Conservation (phyloP, 2,888 invertebrate genomes). For the Dimorphilus gyrociliatus region DNA sequence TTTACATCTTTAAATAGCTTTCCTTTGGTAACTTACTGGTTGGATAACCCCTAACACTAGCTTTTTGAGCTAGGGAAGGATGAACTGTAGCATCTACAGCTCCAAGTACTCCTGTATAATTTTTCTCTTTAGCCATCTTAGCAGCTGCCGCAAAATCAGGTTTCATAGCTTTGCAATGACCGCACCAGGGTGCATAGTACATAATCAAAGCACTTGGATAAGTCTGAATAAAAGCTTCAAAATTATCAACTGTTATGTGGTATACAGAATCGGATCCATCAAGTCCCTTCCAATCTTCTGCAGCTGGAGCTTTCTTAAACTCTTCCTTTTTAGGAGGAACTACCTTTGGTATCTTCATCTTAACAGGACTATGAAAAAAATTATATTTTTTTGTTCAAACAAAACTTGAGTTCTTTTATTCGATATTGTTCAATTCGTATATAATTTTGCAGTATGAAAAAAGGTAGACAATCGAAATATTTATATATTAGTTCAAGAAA, state of each 20-base stretch:
- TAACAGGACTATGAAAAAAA: too few relatives aligned
- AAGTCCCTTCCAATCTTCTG: background rate
- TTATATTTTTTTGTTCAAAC: too few relatives aligned
- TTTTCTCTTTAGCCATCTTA: constrained; percentile 17
- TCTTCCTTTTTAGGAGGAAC: too few relatives aligned
- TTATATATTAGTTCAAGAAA: too few relatives aligned
- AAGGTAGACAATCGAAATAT: too few relatives aligned
- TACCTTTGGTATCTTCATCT: too few relatives aligned
- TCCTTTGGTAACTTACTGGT: constrained; percentile 49
- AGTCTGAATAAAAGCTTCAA: background rate
- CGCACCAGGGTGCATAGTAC: constrained; percentile 47
- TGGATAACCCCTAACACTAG: constrained; percentile 49
- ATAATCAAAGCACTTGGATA: background rate
- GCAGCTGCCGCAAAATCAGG: constrained; percentile 47
- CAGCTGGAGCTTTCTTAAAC: too few relatives aligned
- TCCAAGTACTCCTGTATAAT: constrained; percentile 18
- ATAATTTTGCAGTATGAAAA: too few relatives aligned
- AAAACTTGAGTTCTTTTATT: too few relatives aligned
- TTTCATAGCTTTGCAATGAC: constrained; percentile 52
- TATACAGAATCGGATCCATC: background rate
- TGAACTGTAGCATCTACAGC: constrained; percentile 51
- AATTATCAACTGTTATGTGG: background rate
- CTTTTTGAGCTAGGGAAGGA: constrained; percentile 44
- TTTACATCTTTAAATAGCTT: too few relatives aligned
- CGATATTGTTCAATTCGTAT: too few relatives aligned